These are phyloP conservation scores for Calliphora vomitoria DNA, from an alignment of 2,888 invertebrate species.

Conservation along the genomic window DNA sequence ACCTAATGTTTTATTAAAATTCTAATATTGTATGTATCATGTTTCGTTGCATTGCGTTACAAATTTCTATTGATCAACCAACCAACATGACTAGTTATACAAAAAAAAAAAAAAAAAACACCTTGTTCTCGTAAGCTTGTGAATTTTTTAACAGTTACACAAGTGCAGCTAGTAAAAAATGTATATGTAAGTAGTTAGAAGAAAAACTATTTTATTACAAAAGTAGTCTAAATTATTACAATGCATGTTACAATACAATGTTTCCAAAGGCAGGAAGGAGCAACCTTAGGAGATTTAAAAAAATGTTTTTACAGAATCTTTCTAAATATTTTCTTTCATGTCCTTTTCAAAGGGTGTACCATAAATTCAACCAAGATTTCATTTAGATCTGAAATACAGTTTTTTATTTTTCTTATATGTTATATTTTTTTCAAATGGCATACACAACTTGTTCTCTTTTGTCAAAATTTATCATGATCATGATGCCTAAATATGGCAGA, in stretches of 20 bases:
- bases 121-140: constrained; percentile 47
- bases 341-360: no score
- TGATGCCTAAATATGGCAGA: no score
- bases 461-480: no score
- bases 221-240: constrained; percentile 48
- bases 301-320: background rate
- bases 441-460: no score
- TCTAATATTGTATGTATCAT: constrained; percentile 41
- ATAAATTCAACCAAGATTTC: no score
- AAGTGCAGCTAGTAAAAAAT: constrained; percentile 4
- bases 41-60: constrained; percentile 50
- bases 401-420: no score
- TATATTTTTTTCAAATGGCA: no score
- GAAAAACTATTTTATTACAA: constrained; percentile 44
- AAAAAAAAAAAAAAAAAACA: constrained; percentile 37
- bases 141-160: constrained; percentile 56
- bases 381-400: no score
- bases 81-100: constrained; percentile 14
- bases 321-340: no score
- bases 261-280: background rate
- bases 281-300: background rate
- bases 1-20: constrained; percentile 37
- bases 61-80: constrained; percentile 62
- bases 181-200: no score
- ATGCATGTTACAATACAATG: constrained; percentile 6